phyloP scores from a whole-genome alignment of 2,888 invertebrate genomes.

The Dinocampus coccinellae region DNA sequence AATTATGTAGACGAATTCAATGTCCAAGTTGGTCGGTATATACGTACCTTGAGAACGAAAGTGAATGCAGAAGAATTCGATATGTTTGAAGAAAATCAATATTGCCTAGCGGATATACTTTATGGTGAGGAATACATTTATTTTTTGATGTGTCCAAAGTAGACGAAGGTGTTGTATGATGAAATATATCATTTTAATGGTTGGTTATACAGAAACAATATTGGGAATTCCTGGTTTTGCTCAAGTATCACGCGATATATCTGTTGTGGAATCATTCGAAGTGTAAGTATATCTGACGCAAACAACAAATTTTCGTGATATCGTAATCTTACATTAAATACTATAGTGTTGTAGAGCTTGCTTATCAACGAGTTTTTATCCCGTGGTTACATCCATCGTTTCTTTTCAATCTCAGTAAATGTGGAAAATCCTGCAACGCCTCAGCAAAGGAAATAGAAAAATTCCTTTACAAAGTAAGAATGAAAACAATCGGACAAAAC shows the following conservation, averaged over 20 bases:
- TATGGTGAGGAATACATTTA: neutral
- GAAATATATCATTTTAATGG: too few species aligned
- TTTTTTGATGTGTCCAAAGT: too few species aligned
- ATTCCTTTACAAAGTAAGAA: neutral
- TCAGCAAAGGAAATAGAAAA: neutral
- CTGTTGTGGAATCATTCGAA: neutral
- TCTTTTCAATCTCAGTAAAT: slow-evolving; percentile 7
- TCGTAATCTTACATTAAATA: neutral
- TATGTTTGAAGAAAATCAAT: neutral
- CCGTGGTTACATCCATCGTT: slow-evolving; percentile 14
- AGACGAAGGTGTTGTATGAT: too few species aligned
- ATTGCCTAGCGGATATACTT: neutral
- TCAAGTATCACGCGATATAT: neutral
- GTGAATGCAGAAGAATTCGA: slow-evolving; percentile 2
- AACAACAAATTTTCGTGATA: neutral
- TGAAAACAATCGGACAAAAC: neutral
- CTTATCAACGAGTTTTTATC: neutral
- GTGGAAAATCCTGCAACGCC: neutral
- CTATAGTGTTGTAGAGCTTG: neutral
- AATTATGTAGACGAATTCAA: slow-evolving; percentile 12
- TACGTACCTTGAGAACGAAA: neutral
- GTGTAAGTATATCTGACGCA: neutral
- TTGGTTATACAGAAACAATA: slow-evolving; percentile 15
- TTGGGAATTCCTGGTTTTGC: neutral
- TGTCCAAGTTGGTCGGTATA: neutral